These are phyloP conservation scores for Enteromius treurensis DNA, from an alignment of 2,797 vertebrate species.

Conservation along the genomic window DNA sequence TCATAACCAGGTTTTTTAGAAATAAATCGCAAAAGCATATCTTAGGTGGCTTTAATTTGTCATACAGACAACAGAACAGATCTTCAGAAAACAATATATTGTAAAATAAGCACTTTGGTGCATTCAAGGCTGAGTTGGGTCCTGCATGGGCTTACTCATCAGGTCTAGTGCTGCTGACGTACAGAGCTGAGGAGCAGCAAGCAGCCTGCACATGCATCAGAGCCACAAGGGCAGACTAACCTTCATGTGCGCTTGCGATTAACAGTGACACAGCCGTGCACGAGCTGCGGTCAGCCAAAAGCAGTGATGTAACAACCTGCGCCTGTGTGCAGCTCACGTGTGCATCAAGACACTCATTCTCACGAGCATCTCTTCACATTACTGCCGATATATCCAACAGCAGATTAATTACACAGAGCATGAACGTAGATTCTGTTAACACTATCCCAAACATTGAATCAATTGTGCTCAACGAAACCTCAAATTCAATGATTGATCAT, in stretches of 20 bases:
- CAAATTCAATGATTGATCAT: not conserved
- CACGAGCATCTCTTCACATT: too few species aligned
- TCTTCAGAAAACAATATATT: not conserved
- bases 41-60: not conserved
- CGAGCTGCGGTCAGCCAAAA: constrained; percentile 49
- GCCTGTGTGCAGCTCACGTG: constrained; percentile 48
- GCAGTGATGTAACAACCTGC: constrained; percentile 56
- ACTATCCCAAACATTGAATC: not conserved
- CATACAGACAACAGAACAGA: not conserved
- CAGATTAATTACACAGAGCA: not conserved
- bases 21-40: not conserved
- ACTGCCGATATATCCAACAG: not conserved
- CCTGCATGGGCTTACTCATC: constrained; percentile 60
- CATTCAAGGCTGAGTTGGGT: constrained; percentile 39
- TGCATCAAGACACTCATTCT: not conserved
- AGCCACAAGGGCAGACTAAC: constrained; percentile 78
- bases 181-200: constrained; percentile 62
- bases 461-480: not conserved
- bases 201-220: constrained; percentile 66
- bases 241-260: constrained; percentile 72
- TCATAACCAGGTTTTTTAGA: not conserved
- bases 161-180: constrained; percentile 69
- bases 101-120: not conserved
- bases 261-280: constrained; percentile 56
- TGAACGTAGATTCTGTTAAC: not conserved